A percentile compares a stretch with the other conserved stretches of the same genome.
Evolutionary conservation across 2,797 vertebrate genomes (phyloP).

Genomic region (Pangasius larnaudii): DNA sequence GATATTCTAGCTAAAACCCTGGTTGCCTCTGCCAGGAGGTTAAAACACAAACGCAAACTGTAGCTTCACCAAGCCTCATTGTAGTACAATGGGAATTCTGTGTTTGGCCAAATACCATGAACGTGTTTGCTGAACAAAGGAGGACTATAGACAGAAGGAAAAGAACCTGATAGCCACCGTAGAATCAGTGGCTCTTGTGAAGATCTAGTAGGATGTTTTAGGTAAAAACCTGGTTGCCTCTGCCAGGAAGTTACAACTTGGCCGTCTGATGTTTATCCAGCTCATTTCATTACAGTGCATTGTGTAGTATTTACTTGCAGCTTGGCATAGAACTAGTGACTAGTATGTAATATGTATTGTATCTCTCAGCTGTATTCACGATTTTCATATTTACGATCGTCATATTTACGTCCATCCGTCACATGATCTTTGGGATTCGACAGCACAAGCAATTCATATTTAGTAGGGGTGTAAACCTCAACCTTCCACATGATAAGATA

Average conservation of each 20-base stretch:
- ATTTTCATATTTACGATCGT: not conserved
- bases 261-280: not conserved
- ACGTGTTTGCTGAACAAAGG: no score
- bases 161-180: not conserved
- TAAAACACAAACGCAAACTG: not conserved
- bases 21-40: not conserved
- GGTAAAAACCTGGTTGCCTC: not conserved
- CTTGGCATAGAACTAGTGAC: not conserved
- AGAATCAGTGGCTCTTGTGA: not conserved
- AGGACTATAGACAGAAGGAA: no score
- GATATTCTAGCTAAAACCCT: not conserved
- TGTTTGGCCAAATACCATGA: not conserved
- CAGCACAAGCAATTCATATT: no score
- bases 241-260: not conserved
- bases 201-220: not conserved
- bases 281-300: not conserved
- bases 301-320: not conserved
- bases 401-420: not conserved
- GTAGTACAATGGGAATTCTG: not conserved
- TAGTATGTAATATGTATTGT: not conserved
- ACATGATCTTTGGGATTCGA: not conserved
- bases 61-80: no score
- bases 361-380: not conserved
- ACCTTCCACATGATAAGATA: no score
- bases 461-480: no score